Evolutionary conservation across 2,113 vertebrate species (phyloP), one percentile per base, ranked within the genome.

Genomic region (Hymenochirus boettgeri): DNA sequence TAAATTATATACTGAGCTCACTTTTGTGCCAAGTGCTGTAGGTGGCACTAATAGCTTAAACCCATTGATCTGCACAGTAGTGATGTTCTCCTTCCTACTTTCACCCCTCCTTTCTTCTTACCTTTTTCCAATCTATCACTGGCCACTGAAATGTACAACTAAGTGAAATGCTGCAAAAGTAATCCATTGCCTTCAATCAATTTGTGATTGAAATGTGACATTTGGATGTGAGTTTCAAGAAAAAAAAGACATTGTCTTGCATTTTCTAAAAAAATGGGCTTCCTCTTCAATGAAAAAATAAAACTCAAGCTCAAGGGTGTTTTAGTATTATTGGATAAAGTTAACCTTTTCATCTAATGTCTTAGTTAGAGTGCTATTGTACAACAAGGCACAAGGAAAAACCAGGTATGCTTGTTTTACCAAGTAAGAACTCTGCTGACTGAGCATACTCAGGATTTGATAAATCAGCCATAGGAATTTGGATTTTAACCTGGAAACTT

Each of bases 141-240:
- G 26, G 27, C 54, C 19, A 17, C 52, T 45, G 51, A 53, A 18
- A 29, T 33, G 26, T 58, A 50, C 17, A 17, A 24, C 65, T 42
- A 56, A 52, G 56, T 53, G 65, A 35, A 52, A 45, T 29, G 65
- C 47, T 53, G 47, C 24, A 51, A 53, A 58, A 50, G 65, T 57
- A 59, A 67, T 67, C 65, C 45, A 67, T 67, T 25, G 56, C 42
- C 64, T 59, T 59, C 65, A 67, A 59, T 67, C 65, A 59, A 67
- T 67, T 59, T 53, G 47, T 67, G 65, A 67, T 67, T 67, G 65
- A 67, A 67, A 60, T 59, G 65, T 67, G 65, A 67, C 65, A 67
- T 67, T 67, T 67, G 56, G 56, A 67, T 57, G 21, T 19, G 47
- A 50, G 55, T 66, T 66, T 66, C 42, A 2, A 33, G 9, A 18